These are phyloP conservation scores for Enteromius thamalakanensis DNA, from an alignment of 2,797 vertebrate genomes.

Conservation along the genomic window DNA sequence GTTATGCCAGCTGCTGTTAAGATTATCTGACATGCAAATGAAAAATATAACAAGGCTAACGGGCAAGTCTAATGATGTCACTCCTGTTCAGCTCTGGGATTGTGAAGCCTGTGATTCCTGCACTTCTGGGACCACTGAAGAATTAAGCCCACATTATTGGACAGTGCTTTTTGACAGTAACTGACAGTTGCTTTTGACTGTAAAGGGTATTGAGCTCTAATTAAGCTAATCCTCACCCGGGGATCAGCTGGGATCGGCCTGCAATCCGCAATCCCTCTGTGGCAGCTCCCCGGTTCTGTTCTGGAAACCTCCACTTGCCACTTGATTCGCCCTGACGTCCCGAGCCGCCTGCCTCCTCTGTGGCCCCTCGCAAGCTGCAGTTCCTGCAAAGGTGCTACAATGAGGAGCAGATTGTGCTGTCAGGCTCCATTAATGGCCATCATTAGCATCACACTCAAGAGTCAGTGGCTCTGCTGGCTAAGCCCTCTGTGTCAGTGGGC, in stretches of 20 bases:
- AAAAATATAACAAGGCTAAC: slow-evolving; percentile 68
- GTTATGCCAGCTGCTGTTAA: slow-evolving; percentile 63
- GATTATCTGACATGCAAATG: slow-evolving; percentile 66
- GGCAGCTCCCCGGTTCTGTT: slow-evolving; percentile 66
- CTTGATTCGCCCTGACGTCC: slow-evolving; percentile 47
- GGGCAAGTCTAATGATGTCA: slow-evolving; percentile 73
- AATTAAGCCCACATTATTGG: slow-evolving; percentile 78
- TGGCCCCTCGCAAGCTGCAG: slow-evolving; percentile 84
- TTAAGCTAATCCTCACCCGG: slow-evolving; percentile 95
- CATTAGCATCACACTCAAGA: slow-evolving; percentile 97
- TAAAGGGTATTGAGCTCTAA: slow-evolving; percentile 77
- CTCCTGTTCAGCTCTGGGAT: slow-evolving; percentile 59
- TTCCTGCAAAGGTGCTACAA: slow-evolving; percentile 89
- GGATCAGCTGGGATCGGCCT: slow-evolving; percentile 83
- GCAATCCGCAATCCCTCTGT: slow-evolving; percentile 62
- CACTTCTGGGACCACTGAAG: slow-evolving; percentile 70
- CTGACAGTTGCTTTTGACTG: slow-evolving; percentile 78
- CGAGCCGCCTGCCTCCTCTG: slow-evolving; percentile 67
- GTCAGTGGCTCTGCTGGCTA: slow-evolving; percentile 78
- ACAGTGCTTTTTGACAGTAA: slow-evolving; percentile 75
- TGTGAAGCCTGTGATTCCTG: slow-evolving; percentile 11
- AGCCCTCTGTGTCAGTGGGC: slow-evolving; percentile 70
- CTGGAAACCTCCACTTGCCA: slow-evolving; percentile 59
- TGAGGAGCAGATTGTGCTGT: slow-evolving; percentile 99
- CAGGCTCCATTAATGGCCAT: slow-evolving; percentile 98